Percentiles rank a stretch among this genome's conserved stretches.
Evolutionary conservation across 2,888 invertebrate genomes (phyloP).

Genomic region (Drosophila fulvimacula): DNA sequence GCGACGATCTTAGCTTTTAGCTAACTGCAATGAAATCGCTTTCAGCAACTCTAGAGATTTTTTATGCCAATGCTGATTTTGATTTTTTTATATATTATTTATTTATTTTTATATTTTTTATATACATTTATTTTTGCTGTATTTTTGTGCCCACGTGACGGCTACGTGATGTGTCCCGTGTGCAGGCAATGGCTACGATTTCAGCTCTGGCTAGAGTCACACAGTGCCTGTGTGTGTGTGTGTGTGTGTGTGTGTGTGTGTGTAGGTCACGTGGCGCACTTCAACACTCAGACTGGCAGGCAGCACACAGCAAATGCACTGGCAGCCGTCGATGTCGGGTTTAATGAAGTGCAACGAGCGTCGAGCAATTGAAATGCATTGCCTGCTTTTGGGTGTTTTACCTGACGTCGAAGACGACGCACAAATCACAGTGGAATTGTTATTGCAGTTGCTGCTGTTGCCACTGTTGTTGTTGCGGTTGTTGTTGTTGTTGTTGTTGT

Average conservation of each 20-base stretch:
- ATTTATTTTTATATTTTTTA: not conserved
- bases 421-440: slow-evolving; percentile 43
- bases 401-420: slow-evolving; percentile 40
- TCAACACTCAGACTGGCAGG: slow-evolving; percentile 34
- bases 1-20: not conserved
- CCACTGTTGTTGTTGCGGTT: slow-evolving; percentile 16
- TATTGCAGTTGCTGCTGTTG: slow-evolving; percentile 26
- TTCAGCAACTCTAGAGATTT: slow-evolving; percentile 7
- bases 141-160: slow-evolving; percentile 44
- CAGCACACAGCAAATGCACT: slow-evolving; percentile 39
- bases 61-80: slow-evolving; percentile 4
- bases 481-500: slow-evolving; percentile 18
- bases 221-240: slow-evolving; percentile 9
- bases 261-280: slow-evolving; percentile 71
- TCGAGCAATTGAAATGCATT: slow-evolving; percentile 73
- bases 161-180: slow-evolving; percentile 52
- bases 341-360: slow-evolving; percentile 76
- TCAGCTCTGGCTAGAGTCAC: not conserved
- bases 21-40: not conserved
- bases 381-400: slow-evolving; percentile 37
- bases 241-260: slow-evolving; percentile 31
- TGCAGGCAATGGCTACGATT: slow-evolving; percentile 12
- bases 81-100: slow-evolving; percentile 11
- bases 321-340: slow-evolving; percentile 63
- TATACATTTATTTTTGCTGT: slow-evolving; percentile 10